Percentiles rank a stretch among this genome's conserved stretches.
Evolutionary conservation across 2,888 invertebrate genomes (phyloP).

Genomic region (Disparrhopalites patrizii): DNA sequence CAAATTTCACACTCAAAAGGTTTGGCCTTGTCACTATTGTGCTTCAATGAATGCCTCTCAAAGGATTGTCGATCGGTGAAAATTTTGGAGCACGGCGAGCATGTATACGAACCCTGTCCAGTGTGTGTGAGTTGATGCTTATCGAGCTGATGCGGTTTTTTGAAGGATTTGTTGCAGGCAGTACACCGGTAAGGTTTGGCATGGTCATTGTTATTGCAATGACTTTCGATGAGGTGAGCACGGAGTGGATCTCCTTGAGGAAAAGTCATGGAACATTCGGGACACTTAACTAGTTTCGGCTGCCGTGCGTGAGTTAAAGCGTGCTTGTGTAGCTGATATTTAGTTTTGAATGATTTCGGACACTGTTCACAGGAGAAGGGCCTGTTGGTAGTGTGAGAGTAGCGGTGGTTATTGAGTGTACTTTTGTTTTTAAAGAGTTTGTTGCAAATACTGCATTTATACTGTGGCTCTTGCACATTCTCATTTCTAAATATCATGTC

Average conservation of each 20-base stretch:
- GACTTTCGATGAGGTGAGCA: neutral
- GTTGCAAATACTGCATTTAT: no score
- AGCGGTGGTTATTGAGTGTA: neutral
- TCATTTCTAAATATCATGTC: no score
- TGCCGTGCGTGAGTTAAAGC: neutral
- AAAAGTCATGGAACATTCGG: neutral
- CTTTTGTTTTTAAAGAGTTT: neutral
- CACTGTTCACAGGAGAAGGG: neutral
- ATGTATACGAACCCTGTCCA: neutral
- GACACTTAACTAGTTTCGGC: neutral
- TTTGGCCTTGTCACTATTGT: neutral
- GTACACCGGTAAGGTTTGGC: neutral
- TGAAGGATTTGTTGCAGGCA: neutral
- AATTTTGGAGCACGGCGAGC: neutral
- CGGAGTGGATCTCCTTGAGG: neutral
- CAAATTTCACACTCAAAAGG: slow-evolving; percentile 5
- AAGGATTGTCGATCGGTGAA: neutral
- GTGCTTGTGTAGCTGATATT: neutral
- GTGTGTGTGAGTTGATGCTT: neutral
- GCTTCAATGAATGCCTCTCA: neutral
- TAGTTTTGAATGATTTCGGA: neutral
- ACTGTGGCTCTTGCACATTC: no score
- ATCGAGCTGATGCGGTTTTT: neutral
- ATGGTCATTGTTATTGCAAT: neutral
- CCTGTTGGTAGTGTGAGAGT: neutral